phyloP scores from a whole-genome alignment of 2,797 vertebrate species.

The Margarornis squamiger region DNA sequence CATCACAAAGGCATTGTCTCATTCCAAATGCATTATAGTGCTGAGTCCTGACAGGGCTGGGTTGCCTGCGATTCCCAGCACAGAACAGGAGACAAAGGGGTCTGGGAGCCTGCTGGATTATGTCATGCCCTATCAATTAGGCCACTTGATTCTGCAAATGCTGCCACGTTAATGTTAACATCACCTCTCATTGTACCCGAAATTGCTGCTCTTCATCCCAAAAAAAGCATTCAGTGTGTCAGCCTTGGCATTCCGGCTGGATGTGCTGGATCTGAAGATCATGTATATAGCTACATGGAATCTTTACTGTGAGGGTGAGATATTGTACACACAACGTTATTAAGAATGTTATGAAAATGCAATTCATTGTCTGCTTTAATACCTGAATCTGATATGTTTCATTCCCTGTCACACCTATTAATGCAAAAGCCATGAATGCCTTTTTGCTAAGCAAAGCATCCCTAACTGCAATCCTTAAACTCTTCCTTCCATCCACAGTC shows the following conservation, averaged over 20 bases:
- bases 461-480: conserved; percentile 64
- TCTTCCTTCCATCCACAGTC: conserved; percentile 95
- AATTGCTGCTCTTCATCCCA: conserved; percentile 35
- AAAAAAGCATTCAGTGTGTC: neutral
- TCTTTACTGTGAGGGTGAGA: neutral
- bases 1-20: conserved; percentile 41
- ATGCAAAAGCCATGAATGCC: conserved; percentile 43
- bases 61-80: neutral
- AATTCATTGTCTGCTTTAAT: conserved; percentile 55
- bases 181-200: neutral
- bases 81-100: neutral
- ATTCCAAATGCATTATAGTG: conserved; percentile 9
- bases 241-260: neutral
- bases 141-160: neutral
- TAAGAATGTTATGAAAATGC: conserved; percentile 43
- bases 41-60: neutral
- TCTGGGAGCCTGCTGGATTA: neutral
- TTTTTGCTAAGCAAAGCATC: conserved; percentile 25
- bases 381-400: conserved; percentile 72
- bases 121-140: neutral
- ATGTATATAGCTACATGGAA: conserved; percentile 29
- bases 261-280: conserved; percentile 36
- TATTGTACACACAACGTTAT: neutral
- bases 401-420: conserved; percentile 44
- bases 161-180: neutral